Evolutionary conservation across 1,140 invertebrate species (phyloP).

Genomic region (Caenorhabditis tropicalis): DNA sequence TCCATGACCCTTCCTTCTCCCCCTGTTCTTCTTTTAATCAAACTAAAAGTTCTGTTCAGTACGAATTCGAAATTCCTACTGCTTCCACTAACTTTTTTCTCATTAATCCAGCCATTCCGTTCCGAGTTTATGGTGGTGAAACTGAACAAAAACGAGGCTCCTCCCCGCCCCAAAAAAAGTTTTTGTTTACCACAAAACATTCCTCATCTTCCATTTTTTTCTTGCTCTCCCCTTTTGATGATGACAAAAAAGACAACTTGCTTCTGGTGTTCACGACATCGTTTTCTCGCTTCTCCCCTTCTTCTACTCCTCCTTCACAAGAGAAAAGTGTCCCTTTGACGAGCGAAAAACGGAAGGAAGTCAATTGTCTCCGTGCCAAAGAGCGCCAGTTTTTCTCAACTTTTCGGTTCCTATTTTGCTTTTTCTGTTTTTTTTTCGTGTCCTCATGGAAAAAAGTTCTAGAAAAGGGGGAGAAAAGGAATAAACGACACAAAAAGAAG

Average conservation of each 20-base stretch:
- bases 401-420: background rate
- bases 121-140: background rate
- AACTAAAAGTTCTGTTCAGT: too few species aligned
- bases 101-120: background rate
- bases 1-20: too few species aligned
- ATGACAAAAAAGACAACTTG: background rate
- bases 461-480: background rate
- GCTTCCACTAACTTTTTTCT: background rate
- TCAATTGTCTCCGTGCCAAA: slow-evolving; percentile 29
- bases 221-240: background rate
- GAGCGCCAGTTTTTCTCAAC: slow-evolving; percentile 25
- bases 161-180: background rate
- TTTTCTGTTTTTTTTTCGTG: background rate
- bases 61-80: too few species aligned
- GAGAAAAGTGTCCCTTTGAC: slow-evolving; percentile 39
- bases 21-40: too few species aligned
- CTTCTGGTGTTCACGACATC: slow-evolving; percentile 23
- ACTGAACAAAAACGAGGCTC: background rate
- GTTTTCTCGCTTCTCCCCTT: slow-evolving; percentile 1
- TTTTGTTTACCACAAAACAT: background rate
- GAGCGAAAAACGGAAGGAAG: slow-evolving; percentile 27
- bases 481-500: background rate
- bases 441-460: background rate
- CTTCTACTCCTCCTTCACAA: background rate
- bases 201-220: background rate